These are phyloP conservation scores for Sparus aurata DNA, from an alignment of 2,797 vertebrate species.

Conservation along the genomic window DNA sequence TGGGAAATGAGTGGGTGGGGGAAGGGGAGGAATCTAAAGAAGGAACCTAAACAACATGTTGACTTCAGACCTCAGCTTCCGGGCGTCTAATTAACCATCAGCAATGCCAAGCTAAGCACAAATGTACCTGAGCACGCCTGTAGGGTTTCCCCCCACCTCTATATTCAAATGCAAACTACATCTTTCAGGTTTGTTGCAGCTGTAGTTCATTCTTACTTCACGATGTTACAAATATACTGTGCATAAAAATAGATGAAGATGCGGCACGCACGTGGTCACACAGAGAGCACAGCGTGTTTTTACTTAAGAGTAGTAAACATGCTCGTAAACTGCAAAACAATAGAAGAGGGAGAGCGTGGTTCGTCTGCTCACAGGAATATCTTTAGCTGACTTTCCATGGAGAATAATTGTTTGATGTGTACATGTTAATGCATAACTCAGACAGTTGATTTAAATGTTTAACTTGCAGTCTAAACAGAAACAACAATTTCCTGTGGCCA, in stretches of 20 bases:
- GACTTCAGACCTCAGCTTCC: slow-evolving; percentile 44
- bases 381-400: background rate
- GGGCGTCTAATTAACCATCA: slow-evolving; percentile 33
- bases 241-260: background rate
- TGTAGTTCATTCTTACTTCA: background rate
- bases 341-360: background rate
- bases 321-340: background rate
- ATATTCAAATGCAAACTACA: background rate
- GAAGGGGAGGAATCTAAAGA: slow-evolving; percentile 12
- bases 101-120: background rate
- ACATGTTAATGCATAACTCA: background rate
- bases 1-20: slow-evolving; percentile 62
- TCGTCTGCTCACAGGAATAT: background rate
- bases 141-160: background rate
- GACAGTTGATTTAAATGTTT: background rate
- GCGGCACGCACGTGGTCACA: background rate
- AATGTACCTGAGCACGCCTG: background rate
- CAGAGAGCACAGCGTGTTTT: background rate
- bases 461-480: too few relatives aligned
- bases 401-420: background rate
- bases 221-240: too few relatives aligned
- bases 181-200: too few relatives aligned
- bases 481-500: background rate
- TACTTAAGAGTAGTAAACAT: background rate
- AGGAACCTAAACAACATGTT: slow-evolving; percentile 61